Evolutionary conservation across 2,113 vertebrate genomes (phyloP).

Genomic region (Gymnarchus niloticus): DNA sequence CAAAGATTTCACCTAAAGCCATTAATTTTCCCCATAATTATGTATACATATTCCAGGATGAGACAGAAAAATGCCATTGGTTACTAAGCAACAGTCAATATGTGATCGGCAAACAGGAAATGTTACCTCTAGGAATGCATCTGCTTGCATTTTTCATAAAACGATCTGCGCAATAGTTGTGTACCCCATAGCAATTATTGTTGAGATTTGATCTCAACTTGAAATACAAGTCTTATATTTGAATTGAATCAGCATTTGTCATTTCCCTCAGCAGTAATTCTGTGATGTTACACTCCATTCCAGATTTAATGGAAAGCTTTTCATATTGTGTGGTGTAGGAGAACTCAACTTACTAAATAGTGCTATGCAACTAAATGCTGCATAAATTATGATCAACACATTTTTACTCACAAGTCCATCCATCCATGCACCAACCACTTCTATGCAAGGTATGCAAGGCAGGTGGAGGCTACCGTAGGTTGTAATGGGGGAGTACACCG

Average conservation of each 20-base stretch:
- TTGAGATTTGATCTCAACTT: not conserved
- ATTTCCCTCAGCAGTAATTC: not conserved
- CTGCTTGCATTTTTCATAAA: not conserved
- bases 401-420: no score
- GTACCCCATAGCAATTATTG: not conserved
- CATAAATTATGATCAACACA: no score
- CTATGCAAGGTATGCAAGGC: no score
- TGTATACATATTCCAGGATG: not conserved
- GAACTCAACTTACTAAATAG: not conserved
- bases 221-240: not conserved
- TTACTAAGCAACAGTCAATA: conserved; percentile 5
- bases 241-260: not conserved
- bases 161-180: not conserved
- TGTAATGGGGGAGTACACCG: no score
- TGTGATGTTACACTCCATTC: not conserved
- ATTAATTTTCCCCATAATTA: not conserved
- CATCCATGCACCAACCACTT: no score
- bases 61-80: not conserved
- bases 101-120: not conserved
- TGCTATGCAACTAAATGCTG: not conserved
- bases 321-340: not conserved
- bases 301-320: not conserved
- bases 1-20: not conserved
- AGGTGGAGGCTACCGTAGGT: no score
- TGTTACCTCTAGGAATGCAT: not conserved